A percentile compares a stretch with the other conserved stretches of the same genome.
Conservation (phyloP, 2,113 vertebrate genomes). For the Panthera leo region DNA sequence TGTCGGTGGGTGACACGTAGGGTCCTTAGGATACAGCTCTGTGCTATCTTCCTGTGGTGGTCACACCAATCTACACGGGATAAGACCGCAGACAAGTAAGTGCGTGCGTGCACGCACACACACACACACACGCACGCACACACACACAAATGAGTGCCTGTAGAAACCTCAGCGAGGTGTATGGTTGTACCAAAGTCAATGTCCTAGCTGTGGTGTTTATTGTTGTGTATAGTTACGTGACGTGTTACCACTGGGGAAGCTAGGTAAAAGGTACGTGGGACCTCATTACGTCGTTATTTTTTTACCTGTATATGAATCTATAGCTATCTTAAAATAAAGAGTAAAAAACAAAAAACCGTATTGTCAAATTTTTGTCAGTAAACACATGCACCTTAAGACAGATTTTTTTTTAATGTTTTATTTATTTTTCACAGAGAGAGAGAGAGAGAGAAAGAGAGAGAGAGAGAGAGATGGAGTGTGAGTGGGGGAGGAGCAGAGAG, state of each 20-base stretch:
- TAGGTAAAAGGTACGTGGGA: background rate
- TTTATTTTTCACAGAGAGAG: no score
- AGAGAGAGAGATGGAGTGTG: no score
- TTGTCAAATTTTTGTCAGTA: background rate
- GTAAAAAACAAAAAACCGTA: background rate
- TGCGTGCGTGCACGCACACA: no score
- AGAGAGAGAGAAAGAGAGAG: no score
- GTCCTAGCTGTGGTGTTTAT: background rate
- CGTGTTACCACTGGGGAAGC: background rate
- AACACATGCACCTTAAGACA: background rate
- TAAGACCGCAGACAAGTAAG: background rate
- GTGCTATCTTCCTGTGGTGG: background rate
- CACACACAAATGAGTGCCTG: background rate
- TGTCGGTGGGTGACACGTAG: background rate
- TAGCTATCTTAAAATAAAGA: background rate
- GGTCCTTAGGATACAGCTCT: background rate
- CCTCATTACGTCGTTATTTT: background rate
- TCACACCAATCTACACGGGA: background rate
- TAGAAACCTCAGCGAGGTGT: background rate
- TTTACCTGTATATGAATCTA: background rate
- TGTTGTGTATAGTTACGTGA: background rate
- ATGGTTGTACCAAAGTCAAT: accelerated
- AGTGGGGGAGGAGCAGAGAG: no score
- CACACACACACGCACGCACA: background rate
- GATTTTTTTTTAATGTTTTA: background rate